Base-by-base conservation (phyloP, 2,888 invertebrate genomes). In the Sphecodes monilicornis region DNA sequence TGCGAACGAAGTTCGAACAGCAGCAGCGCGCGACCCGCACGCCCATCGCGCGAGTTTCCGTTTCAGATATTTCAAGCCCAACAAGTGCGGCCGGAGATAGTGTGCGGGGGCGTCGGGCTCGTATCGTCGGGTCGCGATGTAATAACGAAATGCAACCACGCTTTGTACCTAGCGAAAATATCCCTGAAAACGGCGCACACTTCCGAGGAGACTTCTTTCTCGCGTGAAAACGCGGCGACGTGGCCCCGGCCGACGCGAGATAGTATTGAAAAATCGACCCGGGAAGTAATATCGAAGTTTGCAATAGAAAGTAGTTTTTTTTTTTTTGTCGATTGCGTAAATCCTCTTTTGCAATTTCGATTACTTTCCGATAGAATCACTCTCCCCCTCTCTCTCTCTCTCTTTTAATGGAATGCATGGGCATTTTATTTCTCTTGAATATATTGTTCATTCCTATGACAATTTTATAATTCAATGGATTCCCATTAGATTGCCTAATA, bases 1-100 rank as follows among this genome's bases (percentile, higher is more conserved):
- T 81, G 87, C 68, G 87, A 90, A 89, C 84, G 85, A 89, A 91
- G 88, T 91, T 91, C 73, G 84, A 88, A 82, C 81, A 32, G 64
- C 6, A 66, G 80, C 10, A 8, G 50, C 76, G 46, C 18, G 1
- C 18, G 5, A 46, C 46, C 46, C 46, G 18, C 2, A 8, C 22
- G 22, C 36, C 36, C 36, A 22, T 22, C 10, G 66, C 36, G 66
- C 60, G 60, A 81, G 76, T 81, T 84, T 81, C 82, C 81, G 80
- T 81, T 86, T 82, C 79, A 80, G 86, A 86, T 82, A 79, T 84
- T 82, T 84, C 88, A 76, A 78, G 26, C 64, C 78, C 83, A 76
- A 82, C 79, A 84, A 80, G 80, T 70, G 77, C 66, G 22, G 66
- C 66, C 66, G 22, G 22, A 64, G 64, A 64, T 32, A 64, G 16